Evolutionary conservation across 2,113 vertebrate genomes (phyloP), one percentile per base, ranked within the genome.

Genomic region (Megaleporinus macrocephalus): DNA sequence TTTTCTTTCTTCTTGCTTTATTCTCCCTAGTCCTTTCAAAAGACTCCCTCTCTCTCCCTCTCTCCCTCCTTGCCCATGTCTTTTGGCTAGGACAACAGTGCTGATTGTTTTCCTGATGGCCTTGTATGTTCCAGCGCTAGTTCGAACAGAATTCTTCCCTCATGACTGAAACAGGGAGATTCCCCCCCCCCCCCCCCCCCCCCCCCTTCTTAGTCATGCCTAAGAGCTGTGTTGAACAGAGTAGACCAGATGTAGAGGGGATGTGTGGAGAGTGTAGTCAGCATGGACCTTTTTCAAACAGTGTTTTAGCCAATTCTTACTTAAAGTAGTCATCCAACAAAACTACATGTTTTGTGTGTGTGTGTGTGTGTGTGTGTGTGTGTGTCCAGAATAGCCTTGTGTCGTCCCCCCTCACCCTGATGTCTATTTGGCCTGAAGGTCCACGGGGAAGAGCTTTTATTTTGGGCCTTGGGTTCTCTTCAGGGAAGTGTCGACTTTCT

Each of bases 371-470:
- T 30, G 62, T 30, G 24, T 63, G 41, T 57, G 63, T 44, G 22
- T 26, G 73, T 77, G 33, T 81, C 36, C 20, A 71, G 24, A 88
- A 83, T 90, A 87, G 87, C 68, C 24, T 59, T 85, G 85, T 85
- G 84, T 89, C 81, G 84, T 83, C 89, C 26, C 51, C 70, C n/a
- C 10, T 63, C 18, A 29, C 73, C 15, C 82, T 33, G 73, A 82
- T 82, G 82, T 87, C 89, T 65, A 86, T 88, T 84, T 92, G 91
- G 89, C 88, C 88, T 90, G 90, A 84, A 80, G 83, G 79, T 85
- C 89, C 85, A 77, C 81, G 76, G 89, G 88, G 89, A 90, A 90
- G 89, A 87, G 86, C 89, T 92, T 92, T 91, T 91, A 94, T 93
- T 94, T 93, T 93, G 85, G 82, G 90, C 87, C 76, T 66, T 82